phyloP scores from a whole-genome alignment of 1,140 invertebrate genomes.

The Eulimnadia texana region DNA sequence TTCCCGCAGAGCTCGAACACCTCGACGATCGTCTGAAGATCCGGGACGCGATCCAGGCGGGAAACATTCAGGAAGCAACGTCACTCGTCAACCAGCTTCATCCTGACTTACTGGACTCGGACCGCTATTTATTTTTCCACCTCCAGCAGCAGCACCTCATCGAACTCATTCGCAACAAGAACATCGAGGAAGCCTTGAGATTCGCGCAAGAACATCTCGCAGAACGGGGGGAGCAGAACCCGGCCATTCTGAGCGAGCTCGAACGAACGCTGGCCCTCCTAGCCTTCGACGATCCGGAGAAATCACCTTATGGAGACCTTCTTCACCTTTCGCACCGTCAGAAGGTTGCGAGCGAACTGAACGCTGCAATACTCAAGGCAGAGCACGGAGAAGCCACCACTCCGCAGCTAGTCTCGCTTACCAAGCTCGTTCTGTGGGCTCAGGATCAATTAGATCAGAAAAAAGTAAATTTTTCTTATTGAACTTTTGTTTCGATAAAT shows the following conservation, averaged over 20 bases:
- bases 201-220: slow-evolving; percentile 85
- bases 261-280: slow-evolving; percentile 77
- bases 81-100: slow-evolving; percentile 84
- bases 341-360: slow-evolving; percentile 93
- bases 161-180: slow-evolving; percentile 75
- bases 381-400: slow-evolving; percentile 78
- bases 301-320: slow-evolving; percentile 87
- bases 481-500: slow-evolving; percentile 8
- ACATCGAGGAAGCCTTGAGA: slow-evolving; percentile 85
- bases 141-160: slow-evolving; percentile 88
- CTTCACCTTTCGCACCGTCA: slow-evolving; percentile 82
- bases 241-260: slow-evolving; percentile 35
- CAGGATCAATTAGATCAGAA: slow-evolving; percentile 89
- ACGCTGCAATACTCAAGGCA: slow-evolving; percentile 85
- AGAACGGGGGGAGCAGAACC: slow-evolving; percentile 80
- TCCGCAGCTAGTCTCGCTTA: slow-evolving; percentile 68
- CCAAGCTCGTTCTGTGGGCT: slow-evolving; percentile 88
- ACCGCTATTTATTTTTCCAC: slow-evolving; percentile 90
- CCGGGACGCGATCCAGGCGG: slow-evolving; percentile 82
- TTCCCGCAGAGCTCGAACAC: slow-evolving; percentile 71
- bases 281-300: slow-evolving; percentile 90
- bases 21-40: slow-evolving; percentile 89
- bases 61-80: slow-evolving; percentile 84
- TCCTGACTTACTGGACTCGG: slow-evolving; percentile 86
- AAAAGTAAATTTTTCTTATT: slow-evolving; percentile 38